Evolutionary conservation across 1,140 invertebrate species (phyloP), one percentile per base, ranked within the genome.

Genomic region (Capitella teleta): DNA sequence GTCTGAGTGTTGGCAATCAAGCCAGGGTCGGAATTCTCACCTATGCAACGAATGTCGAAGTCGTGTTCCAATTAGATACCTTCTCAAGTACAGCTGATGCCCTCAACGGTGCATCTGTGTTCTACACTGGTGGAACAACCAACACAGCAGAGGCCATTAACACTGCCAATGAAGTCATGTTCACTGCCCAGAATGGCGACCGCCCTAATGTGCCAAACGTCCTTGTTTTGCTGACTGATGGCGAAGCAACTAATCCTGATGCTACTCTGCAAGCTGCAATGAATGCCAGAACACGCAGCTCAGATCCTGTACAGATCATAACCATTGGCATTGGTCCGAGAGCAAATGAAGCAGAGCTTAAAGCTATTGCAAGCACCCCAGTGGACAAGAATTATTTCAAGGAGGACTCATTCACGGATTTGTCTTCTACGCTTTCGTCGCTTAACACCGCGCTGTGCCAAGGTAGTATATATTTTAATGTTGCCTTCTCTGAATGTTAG

Each of bases 231-330:
- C 25, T 49, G 18, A 49, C 47, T n/a, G 47, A 49, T 18, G 47
- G 47, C 1, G 41, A 58, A 34, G 62, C 62, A 1, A 64, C 66
- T 48, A 47, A 65, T 26, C 57, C 62, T 12, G 40, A 8, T 14
- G 26, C 26, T 26, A 51, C 49, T 6, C 38, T 51, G 40, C 12
- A 21, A 18, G 49, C 32, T 23, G 49, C 49, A 12, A 18, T 19
- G 2, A 5, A 6, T 4, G 47, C 47, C 32, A 49, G 40, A 24
- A 36, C n/a, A 37, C 16, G 34, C 12, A 37, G 36, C 30, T 38
- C 40, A 1, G 24, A 49, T 16, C n/a, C n/a, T n/a, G 58, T 67
- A 30, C 46, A 58, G 5, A 23, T 49, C 5, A 10, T 36, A 8
- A 23, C 47, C 21, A 38, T 49, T 25, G 49, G 49, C n/a, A 43